Conservation (phyloP, 2,888 invertebrate genomes). For the Pachydiplax longipennis region DNA sequence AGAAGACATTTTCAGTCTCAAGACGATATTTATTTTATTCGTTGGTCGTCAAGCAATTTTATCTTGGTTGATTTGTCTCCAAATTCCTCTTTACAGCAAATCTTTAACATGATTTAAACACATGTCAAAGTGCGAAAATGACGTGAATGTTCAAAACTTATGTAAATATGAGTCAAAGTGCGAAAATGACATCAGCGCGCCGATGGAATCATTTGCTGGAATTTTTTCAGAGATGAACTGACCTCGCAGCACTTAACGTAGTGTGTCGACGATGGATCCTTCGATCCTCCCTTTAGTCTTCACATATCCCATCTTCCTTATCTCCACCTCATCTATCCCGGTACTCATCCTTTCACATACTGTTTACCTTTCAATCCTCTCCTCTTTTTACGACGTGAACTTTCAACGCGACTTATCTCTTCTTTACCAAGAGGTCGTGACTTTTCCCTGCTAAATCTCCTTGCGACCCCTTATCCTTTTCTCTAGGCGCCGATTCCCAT, state of each 20-base stretch:
- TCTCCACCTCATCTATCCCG: neutral
- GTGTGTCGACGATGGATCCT: neutral
- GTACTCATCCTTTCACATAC: neutral
- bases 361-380: neutral
- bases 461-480: neutral
- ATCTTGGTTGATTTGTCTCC: no score
- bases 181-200: neutral
- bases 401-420: neutral
- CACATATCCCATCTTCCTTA: neutral
- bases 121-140: no score
- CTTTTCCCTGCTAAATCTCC: neutral
- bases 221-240: neutral
- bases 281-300: neutral
- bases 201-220: no score
- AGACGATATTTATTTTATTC: no score
- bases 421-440: neutral
- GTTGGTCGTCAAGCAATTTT: no score
- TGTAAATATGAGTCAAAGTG: neutral
- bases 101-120: no score
- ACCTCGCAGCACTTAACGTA: neutral
- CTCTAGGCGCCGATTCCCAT: neutral
- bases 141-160: no score
- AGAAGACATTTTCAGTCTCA: no score
- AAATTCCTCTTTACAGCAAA: no score
- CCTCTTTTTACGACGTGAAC: neutral